phyloP scores from a whole-genome alignment of 1,140 invertebrate species.

The Onthophagus taurus region DNA sequence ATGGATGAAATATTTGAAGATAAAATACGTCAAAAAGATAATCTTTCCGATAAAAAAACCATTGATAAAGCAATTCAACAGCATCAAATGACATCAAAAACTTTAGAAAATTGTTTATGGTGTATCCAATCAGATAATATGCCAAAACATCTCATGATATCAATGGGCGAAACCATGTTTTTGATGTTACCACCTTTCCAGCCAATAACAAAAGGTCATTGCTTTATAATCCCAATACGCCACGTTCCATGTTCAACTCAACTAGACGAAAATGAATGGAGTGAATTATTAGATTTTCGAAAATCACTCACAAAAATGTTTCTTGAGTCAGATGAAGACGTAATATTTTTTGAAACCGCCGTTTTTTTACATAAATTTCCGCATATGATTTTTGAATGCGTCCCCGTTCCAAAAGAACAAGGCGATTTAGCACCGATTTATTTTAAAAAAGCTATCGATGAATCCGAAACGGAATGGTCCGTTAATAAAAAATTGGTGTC shows the following conservation, averaged over 20 bases:
- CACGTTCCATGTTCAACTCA: conserved; percentile 69
- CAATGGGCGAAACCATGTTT: conserved; percentile 72
- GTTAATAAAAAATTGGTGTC: conserved; percentile 93
- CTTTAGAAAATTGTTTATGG: conserved; percentile 68
- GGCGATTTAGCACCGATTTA: conserved; percentile 86
- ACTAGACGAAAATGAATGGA: conserved; percentile 89
- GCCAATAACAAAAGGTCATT: conserved; percentile 80
- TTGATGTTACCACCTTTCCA: conserved; percentile 66
- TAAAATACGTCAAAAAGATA: conserved; percentile 51
- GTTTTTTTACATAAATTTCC: conserved; percentile 62
- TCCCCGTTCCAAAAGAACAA: conserved; percentile 73
- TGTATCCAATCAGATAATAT: conserved; percentile 75
- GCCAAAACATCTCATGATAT: conserved; percentile 80
- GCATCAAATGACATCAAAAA: conserved; percentile 55
- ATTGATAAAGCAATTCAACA: conserved; percentile 61
- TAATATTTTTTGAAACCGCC: conserved; percentile 88
- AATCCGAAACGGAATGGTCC: conserved; percentile 91
- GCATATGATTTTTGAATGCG: conserved; percentile 83
- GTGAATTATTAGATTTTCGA: conserved; percentile 71
- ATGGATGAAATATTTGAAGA: conserved; percentile 82
- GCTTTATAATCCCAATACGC: conserved; percentile 74
- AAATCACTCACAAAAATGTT: conserved; percentile 73
- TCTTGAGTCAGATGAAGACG: conserved; percentile 57
- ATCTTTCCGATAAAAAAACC: conserved; percentile 51
- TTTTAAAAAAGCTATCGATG: conserved; percentile 94